phyloP scores from a whole-genome alignment of 1,140 invertebrate species.

The Steinernema khuongi region DNA sequence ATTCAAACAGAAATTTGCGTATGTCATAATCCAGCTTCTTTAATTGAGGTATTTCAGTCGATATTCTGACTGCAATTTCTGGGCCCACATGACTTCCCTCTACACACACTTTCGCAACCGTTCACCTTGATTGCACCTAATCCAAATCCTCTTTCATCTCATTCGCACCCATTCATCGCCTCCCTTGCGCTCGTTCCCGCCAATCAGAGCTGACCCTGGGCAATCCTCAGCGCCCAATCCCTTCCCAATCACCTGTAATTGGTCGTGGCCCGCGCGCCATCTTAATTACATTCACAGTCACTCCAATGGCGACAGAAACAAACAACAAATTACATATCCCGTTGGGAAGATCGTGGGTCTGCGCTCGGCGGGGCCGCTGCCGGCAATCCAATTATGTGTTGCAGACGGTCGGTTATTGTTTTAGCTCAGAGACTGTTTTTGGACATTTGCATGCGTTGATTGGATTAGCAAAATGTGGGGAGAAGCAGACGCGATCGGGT shows the following conservation, averaged over 20 bases:
- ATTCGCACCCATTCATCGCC: not conserved
- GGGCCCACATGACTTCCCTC: too few relatives aligned
- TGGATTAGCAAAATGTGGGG: not conserved
- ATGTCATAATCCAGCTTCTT: too few relatives aligned
- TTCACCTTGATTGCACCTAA: too few relatives aligned
- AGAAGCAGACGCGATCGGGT: too few relatives aligned
- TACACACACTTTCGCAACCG: too few relatives aligned
- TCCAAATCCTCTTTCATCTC: not conserved
- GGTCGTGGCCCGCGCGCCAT: constrained; percentile 13
- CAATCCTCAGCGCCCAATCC: not conserved
- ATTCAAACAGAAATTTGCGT: too few relatives aligned
- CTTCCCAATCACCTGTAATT: constrained; percentile 11
- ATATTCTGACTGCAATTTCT: too few relatives aligned
- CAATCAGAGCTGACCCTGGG: not conserved
- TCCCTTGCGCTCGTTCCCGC: not conserved
- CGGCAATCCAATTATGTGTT: constrained; percentile 15
- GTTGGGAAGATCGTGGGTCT: not conserved
- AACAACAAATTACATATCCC: constrained; percentile 13
- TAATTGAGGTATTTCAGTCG: too few relatives aligned
- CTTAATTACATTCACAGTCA: constrained; percentile 17
- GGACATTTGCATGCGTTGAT: constrained; percentile 9
- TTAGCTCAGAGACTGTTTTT: not conserved
- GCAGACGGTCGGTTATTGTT: not conserved
- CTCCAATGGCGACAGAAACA: not conserved
- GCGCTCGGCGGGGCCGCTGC: too few relatives aligned